These are phyloP conservation scores for Pangasianodon hypophthalmus DNA, from an alignment of 2,113 vertebrate genomes.

Conservation along the genomic window DNA sequence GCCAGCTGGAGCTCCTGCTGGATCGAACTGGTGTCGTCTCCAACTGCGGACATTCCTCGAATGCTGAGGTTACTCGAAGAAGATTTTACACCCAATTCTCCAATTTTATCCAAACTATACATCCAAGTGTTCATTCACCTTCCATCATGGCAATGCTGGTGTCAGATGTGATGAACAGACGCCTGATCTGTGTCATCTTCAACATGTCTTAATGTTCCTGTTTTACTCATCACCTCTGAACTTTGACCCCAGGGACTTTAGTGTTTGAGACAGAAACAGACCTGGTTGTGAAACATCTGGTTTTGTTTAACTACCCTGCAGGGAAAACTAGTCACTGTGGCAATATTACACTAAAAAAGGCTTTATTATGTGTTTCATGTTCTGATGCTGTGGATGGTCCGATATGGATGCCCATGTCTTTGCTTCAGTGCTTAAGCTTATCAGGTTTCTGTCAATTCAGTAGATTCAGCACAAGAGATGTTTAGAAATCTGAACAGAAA, in stretches of 20 bases:
- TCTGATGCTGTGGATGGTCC: background rate
- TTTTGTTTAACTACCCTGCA: constrained; percentile 53
- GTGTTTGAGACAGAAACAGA: constrained; percentile 7
- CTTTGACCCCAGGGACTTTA: background rate
- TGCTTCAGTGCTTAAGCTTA: background rate
- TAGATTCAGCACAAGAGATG: background rate
- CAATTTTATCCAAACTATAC: background rate
- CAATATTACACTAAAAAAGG: background rate
- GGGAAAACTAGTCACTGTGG: background rate
- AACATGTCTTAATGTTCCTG: background rate
- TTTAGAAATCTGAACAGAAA: background rate
- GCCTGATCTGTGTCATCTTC: background rate
- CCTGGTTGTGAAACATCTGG: constrained; percentile 64
- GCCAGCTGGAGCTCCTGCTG: constrained; percentile 34
- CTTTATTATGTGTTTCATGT: background rate
- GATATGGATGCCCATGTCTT: background rate
- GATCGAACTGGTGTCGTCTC: constrained; percentile 59
- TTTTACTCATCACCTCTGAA: constrained; percentile 15
- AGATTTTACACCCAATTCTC: background rate
- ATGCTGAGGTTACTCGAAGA: constrained; percentile 38
- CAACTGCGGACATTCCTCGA: constrained; percentile 51
- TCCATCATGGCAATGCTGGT: background rate
- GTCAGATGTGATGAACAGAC: background rate
- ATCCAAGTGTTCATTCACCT: background rate
- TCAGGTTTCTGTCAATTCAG: background rate